Percentiles rank a stretch among this genome's conserved stretches.
Evolutionary conservation across 2,888 invertebrate genomes (phyloP).

Genomic region (Philereme transversata): DNA sequence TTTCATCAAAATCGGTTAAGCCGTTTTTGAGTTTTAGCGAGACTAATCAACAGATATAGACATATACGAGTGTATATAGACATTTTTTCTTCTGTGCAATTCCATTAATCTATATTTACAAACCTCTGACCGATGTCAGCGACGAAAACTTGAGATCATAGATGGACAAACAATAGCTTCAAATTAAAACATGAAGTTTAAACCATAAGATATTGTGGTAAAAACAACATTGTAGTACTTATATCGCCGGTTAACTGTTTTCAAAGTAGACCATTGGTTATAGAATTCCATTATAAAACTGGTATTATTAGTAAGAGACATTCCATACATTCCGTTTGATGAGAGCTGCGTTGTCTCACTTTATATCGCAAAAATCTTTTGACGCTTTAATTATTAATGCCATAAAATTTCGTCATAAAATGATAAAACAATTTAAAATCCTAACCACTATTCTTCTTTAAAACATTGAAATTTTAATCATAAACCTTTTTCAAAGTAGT

Average conservation of each 20-base stretch:
- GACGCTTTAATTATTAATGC: neutral
- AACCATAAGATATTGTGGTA: too few species aligned
- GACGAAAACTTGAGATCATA: too few species aligned
- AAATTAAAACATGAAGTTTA: too few species aligned
- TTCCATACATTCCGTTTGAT: conserved; percentile 25
- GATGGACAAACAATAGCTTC: too few species aligned
- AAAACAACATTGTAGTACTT: too few species aligned
- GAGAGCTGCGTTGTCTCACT: conserved; percentile 12
- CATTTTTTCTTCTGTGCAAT: conserved; percentile 13
- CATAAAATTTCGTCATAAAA: neutral
- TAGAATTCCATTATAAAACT: conserved; percentile 23
- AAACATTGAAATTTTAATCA: neutral
- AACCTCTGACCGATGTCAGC: neutral
- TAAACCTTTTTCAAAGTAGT: conserved; percentile 10
- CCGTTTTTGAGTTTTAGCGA: too few species aligned
- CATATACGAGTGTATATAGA: too few species aligned
- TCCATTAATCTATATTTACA: conserved; percentile 22
- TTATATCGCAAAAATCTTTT: conserved; percentile 15
- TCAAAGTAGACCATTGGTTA: conserved; percentile 25
- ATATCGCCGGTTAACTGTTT: conserved; percentile 17
- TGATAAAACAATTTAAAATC: neutral
- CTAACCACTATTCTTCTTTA: neutral
- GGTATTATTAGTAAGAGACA: conserved; percentile 18
- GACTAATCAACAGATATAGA: too few species aligned
- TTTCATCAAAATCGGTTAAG: too few species aligned